Evolutionary conservation across 2,888 invertebrate genomes (phyloP), one percentile per base, ranked within the genome.

Genomic region (Cybosia mesomella): DNA sequence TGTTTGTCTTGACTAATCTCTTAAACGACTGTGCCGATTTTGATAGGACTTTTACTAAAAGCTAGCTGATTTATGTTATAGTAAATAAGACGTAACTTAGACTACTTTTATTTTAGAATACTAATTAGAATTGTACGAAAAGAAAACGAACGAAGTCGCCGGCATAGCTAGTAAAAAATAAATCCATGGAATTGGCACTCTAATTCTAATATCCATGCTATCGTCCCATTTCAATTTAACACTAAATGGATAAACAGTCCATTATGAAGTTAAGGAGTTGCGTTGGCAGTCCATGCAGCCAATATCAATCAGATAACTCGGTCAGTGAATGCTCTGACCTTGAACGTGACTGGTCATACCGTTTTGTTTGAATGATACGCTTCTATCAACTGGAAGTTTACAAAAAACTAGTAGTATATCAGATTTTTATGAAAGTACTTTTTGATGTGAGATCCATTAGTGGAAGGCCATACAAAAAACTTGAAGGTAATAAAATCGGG

Each of bases 271-370:
- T 21, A 60, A 61, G 64, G 58, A 68, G 66, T 64, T 55, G 28
- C 18, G 10, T 15, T 15, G 24, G 18, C 58, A 36, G 59, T 65
- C 49, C 55, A 66, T 69, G 70, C 74, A 71, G 61, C 64, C 72
- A 74, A 74, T 81, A 80, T 70, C 79, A 76, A 82, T 82, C 81
- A 76, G 72, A 76, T 84, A 89, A 77, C 80, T 86, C 86, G 88
- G 89, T 87, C 88, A 89, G 90, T 83, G 89, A 91, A 88, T 91
- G 91, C 85, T 72, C 66, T 76, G 85, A 70, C 91, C 91, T 90
- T 91, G 90, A 91, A 88, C 91, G 85, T 91, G 91, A 89, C 86
- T 87, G 81, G 66, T 79, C 69, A 32, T 68, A 71, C 72, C 22
- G 71, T 81, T 82, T 86, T 86, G 61, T 63, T 70, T 66, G 58